Base-by-base conservation (phyloP, 1,140 invertebrate genomes). In the Wasmannia auropunctata region DNA sequence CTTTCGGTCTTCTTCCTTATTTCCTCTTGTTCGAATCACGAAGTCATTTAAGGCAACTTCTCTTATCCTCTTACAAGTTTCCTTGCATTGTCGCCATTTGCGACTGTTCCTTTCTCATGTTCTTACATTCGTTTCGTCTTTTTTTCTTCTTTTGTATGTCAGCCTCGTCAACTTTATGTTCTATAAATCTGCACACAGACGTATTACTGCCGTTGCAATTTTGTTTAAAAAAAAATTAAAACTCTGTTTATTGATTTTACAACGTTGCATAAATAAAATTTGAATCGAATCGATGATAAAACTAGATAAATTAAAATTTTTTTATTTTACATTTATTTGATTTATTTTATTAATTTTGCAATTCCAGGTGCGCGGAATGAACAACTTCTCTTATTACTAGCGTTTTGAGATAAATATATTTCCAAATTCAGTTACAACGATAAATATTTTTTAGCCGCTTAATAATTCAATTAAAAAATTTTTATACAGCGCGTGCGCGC, bases 31-130 rank as follows among this genome's bases (percentile, higher is more conserved):
- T 72, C 69, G n/a, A 76, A 86, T 86, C 63, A 31, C 37, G 40
- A 28, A 75, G 69, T 70, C 70, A 76, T 88, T 86, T 65, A n/a
- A 83, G 40, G 11, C 34, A 28, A 43, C 34, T 58, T 67, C 51
- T 25, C 43, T 87, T 88, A 79, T 75, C 58, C 34, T 28, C 60
- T 62, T 51, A 75, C 67, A 74, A 85, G 80, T 46, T 74, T 54
- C 34, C 14, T 60, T n/a, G 60, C 67, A 87, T 79, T 76, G 74
- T 83, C 56, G n/a, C 37, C 11, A 49, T 49, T 67, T 49, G 19
- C 11, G 49, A 67, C 22, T 51, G 37, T 25, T 25, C 1, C 51
- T 46, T 7, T 60, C 72, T 69, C 31, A 46, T 19, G 7, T 65
- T 86, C 14, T 43, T 46, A 19, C 28, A 16, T 60, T 43, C n/a